Conservation (phyloP, 2,888 invertebrate genomes). For the Pterobdella sp. region DNA sequence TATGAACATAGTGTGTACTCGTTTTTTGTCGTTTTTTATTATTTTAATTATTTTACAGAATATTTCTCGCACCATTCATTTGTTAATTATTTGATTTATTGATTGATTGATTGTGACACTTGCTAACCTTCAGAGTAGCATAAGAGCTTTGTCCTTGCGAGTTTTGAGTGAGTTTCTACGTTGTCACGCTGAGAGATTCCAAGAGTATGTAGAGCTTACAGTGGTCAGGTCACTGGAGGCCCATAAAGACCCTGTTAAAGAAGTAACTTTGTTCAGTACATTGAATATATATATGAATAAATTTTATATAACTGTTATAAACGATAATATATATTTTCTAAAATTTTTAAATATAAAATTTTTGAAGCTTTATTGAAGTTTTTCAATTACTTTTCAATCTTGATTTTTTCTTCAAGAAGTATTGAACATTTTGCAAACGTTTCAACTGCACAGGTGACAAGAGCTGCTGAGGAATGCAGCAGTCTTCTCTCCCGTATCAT, state of each 20-base stretch:
- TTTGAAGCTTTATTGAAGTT: no score
- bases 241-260: conserved; percentile 61
- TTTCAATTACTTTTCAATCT: no score
- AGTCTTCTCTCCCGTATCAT: conserved; percentile 69
- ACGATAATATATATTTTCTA: no score
- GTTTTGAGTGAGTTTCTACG: conserved; percentile 77
- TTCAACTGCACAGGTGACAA: conserved; percentile 65
- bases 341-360: no score
- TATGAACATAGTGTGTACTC: not conserved
- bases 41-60: not conserved
- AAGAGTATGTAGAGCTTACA: conserved; percentile 80
- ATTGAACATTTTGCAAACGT: no score
- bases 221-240: conserved; percentile 79
- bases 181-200: conserved; percentile 68
- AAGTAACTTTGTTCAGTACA: conserved; percentile 51
- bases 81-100: not conserved
- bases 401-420: not conserved
- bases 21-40: not conserved
- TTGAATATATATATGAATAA: no score
- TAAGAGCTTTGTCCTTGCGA: conserved; percentile 62
- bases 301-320: no score
- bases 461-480: conserved; percentile 77
- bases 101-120: not conserved
- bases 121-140: conserved; percentile 44
- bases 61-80: not conserved